phyloP scores from a whole-genome alignment of 2,888 invertebrate genomes.

The Rhorus exstirpatorius region DNA sequence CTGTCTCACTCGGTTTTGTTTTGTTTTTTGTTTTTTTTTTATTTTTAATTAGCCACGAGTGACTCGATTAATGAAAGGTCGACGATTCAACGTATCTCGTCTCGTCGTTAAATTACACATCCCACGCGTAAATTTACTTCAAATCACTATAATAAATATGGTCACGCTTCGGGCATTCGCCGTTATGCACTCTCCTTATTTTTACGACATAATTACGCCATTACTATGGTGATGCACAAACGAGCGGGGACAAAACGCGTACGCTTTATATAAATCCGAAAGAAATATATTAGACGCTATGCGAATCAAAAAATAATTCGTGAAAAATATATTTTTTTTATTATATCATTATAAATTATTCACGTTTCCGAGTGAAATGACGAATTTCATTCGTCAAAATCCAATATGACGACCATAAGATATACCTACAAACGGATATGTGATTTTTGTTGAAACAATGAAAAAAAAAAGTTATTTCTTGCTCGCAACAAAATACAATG shows the following conservation, averaged over 20 bases:
- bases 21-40: slow-evolving; percentile 13
- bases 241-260: neutral
- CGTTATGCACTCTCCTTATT: slow-evolving; percentile 16
- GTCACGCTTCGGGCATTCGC: slow-evolving; percentile 42
- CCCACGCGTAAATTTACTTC: slow-evolving; percentile 49
- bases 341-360: neutral
- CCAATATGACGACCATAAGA: slow-evolving; percentile 49
- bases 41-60: slow-evolving; percentile 45
- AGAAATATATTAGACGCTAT: no score
- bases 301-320: neutral
- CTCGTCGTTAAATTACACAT: slow-evolving; percentile 49
- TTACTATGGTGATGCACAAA: neutral
- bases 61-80: slow-evolving; percentile 30
- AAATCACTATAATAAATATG: slow-evolving; percentile 20
- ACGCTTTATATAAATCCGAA: neutral
- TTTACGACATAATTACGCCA: neutral
- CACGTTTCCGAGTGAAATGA: no score
- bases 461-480: neutral
- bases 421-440: slow-evolving; percentile 48
- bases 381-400: no score
- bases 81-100: slow-evolving; percentile 33
- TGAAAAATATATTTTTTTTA: neutral
- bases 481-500: neutral
- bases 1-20: slow-evolving; percentile 9
- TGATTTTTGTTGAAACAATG: slow-evolving; percentile 33